A percentile compares a stretch with the other conserved stretches of the same genome.
These are phyloP conservation scores for Leptodirus hochenwartii DNA, from an alignment of 2,888 invertebrate species.

Conservation along the genomic window DNA sequence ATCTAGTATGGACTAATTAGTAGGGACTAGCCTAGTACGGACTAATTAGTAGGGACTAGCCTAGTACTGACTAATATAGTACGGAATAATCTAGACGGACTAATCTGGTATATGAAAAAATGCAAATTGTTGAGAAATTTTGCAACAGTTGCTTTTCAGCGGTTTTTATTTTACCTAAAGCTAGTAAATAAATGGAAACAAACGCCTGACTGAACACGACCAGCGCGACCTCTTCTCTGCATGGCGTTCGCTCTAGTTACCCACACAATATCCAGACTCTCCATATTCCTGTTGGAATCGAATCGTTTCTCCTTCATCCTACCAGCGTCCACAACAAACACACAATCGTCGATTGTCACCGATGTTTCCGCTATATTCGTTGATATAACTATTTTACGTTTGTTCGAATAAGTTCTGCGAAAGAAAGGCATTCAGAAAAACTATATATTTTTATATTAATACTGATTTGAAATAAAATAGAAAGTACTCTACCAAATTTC, in stretches of 20 bases:
- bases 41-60: too few species aligned
- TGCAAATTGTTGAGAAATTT: too few species aligned
- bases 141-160: too few species aligned
- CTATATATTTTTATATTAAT: slow-evolving; percentile 5
- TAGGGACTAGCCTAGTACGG: too few species aligned
- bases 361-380: slow-evolving; percentile 95
- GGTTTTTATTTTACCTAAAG: too few species aligned
- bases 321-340: slow-evolving; percentile 83
- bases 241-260: slow-evolving; percentile 79
- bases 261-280: slow-evolving; percentile 70
- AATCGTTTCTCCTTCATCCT: slow-evolving; percentile 82
- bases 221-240: slow-evolving; percentile 80
- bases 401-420: slow-evolving; percentile 28
- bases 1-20: too few species aligned
- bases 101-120: too few species aligned
- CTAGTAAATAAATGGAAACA: slow-evolving; percentile 75
- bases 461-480: slow-evolving; percentile 1
- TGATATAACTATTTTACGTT: slow-evolving; percentile 71
- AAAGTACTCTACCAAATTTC: too few species aligned
- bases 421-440: slow-evolving; percentile 3
- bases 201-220: slow-evolving; percentile 75
- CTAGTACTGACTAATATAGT: too few species aligned
- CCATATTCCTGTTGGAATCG: slow-evolving; percentile 71
- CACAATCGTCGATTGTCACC: slow-evolving; percentile 89
- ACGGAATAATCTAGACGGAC: too few species aligned